phyloP scores from a whole-genome alignment of 2,113 vertebrate genomes.

The Suricata suricatta region DNA sequence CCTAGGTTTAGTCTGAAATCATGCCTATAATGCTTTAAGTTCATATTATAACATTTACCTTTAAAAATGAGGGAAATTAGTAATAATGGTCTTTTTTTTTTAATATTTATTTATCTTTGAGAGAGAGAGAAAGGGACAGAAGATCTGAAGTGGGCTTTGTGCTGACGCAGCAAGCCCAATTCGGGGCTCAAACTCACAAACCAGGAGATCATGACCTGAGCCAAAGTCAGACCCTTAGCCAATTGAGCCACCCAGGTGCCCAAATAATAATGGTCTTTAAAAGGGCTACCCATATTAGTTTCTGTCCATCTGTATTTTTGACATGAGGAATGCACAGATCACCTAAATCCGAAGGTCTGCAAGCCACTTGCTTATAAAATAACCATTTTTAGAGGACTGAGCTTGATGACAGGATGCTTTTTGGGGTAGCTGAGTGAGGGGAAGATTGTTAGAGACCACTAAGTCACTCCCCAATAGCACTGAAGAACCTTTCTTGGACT shows the following conservation, averaged over 20 bases:
- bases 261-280: not conserved
- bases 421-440: no score
- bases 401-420: not conserved
- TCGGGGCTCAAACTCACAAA: no score
- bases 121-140: no score
- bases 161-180: no score
- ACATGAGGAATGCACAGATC: not conserved
- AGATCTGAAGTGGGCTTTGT: no score
- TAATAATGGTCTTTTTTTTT: not conserved
- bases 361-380: not conserved
- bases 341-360: slow-evolving; percentile 2
- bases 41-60: slow-evolving; percentile 1
- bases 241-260: no score
- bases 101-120: no score
- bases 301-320: not conserved
- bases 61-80: not conserved
- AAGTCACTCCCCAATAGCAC: not conserved
- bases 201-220: no score
- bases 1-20: slow-evolving; percentile 38
- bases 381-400: not conserved
- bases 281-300: not conserved
- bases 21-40: not conserved
- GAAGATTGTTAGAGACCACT: not conserved
- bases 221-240: no score
- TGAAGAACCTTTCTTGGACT: not conserved